Percentiles rank a stretch among this genome's conserved stretches.
Evolutionary conservation across 2,113 vertebrate species (phyloP).

Genomic region (Chloebia gouldiae): DNA sequence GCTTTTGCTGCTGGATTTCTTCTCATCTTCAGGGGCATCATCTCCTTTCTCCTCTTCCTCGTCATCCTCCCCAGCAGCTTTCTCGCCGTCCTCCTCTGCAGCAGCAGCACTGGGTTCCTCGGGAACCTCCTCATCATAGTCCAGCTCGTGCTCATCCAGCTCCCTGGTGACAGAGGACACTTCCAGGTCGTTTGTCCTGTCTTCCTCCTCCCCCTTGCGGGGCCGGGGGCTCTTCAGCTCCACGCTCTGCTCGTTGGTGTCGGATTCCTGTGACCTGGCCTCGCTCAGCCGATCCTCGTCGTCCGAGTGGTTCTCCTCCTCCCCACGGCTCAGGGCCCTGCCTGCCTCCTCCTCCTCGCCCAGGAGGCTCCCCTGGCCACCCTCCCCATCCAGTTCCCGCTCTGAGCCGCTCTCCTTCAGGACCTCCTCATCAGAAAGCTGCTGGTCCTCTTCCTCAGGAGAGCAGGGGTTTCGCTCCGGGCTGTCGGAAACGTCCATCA

Average conservation of each 20-base stretch:
- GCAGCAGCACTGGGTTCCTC: conserved; percentile 82
- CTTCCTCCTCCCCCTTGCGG: conserved; percentile 61
- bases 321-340: conserved; percentile 23
- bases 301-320: conserved; percentile 69
- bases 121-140: conserved; percentile 96
- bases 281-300: conserved; percentile 78
- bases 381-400: conserved; percentile 67
- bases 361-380: conserved; percentile 41
- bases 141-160: conserved; percentile 94
- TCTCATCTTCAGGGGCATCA: conserved; percentile 55
- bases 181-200: conserved; percentile 81
- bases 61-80: conserved; percentile 83
- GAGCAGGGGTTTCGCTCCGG: conserved; percentile 87
- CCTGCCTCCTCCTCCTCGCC: conserved; percentile 68
- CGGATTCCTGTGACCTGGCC: conserved; percentile 84
- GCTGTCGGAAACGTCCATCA: conserved; percentile 94
- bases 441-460: conserved; percentile 79
- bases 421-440: conserved; percentile 79
- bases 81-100: conserved; percentile 76
- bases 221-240: conserved; percentile 52
- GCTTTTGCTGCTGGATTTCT: conserved; percentile 23
- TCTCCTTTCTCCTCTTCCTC: conserved; percentile 78
- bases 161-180: conserved; percentile 91
- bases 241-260: conserved; percentile 68
- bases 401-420: conserved; percentile 77